phyloP scores from a whole-genome alignment of 2,797 vertebrate genomes.

The Geotrypetes seraphini region DNA sequence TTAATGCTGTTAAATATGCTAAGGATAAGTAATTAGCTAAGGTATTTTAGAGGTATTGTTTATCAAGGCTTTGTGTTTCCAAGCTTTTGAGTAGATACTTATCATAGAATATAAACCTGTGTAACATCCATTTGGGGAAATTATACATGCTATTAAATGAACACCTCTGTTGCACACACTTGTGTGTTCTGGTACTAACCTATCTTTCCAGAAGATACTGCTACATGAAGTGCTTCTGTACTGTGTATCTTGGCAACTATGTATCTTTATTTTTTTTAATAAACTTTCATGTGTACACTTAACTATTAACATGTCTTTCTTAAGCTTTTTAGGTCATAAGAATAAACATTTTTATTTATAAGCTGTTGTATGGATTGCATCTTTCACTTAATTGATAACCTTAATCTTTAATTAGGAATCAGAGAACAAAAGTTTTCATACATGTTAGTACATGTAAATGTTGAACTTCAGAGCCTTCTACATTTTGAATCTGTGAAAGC shows the following conservation, averaged over 20 bases:
- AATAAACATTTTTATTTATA: constrained; percentile 4
- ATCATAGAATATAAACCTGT: constrained; percentile 26
- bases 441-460: no score
- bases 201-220: constrained; percentile 66
- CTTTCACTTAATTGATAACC: no score
- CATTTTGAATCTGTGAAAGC: no score
- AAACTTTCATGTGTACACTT: constrained; percentile 63
- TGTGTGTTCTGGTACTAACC: constrained; percentile 62
- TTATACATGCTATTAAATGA: constrained; percentile 31
- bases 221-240: constrained; percentile 63
- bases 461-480: no score
- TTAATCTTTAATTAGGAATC: no score
- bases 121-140: constrained; percentile 46
- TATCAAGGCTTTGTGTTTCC: constrained; percentile 31
- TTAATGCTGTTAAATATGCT: constrained; percentile 22
- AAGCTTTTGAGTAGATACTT: constrained; percentile 38
- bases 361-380: no score
- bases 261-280: constrained; percentile 66
- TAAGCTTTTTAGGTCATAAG: constrained; percentile 28
- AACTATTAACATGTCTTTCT: constrained; percentile 40
- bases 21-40: no score
- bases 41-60: background rate
- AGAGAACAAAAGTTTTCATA: no score
- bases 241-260: constrained; percentile 55
- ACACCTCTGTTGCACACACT: constrained; percentile 51